Percentiles rank a stretch among this genome's conserved stretches.
phyloP scores from a whole-genome alignment of 2,888 invertebrate species.

The Torymus auratus region DNA sequence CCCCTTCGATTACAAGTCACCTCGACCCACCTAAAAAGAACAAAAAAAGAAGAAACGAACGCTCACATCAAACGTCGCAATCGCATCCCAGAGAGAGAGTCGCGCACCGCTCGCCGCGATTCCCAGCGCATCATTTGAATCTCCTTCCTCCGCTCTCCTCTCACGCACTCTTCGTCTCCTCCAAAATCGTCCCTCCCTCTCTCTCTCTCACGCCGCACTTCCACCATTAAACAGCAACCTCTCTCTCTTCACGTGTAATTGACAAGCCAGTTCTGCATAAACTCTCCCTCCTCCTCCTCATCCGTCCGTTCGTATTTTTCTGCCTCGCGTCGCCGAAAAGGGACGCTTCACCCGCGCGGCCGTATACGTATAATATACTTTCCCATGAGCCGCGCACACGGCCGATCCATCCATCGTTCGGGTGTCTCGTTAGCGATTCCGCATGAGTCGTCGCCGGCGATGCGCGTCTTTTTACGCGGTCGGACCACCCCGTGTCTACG shows the following conservation, averaged over 20 bases:
- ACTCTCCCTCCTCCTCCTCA: slow-evolving; percentile 10
- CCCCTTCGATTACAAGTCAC: no score
- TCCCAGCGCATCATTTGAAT: no score
- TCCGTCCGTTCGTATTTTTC: background rate
- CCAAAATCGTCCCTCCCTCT: no score
- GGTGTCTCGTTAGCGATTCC: slow-evolving; percentile 66
- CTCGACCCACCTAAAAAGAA: no score
- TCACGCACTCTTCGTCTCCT: no score
- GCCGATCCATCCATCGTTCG: slow-evolving; percentile 71
- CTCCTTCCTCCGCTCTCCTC: no score
- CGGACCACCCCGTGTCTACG: slow-evolving; percentile 64
- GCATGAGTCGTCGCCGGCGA: slow-evolving; percentile 55
- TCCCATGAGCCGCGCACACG: slow-evolving; percentile 31
- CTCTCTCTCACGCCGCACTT: no score
- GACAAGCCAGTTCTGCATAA: slow-evolving; percentile 24
- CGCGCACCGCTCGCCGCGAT: no score
- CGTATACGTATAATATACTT: slow-evolving; percentile 28
- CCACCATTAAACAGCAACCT: no score
- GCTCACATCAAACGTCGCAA: no score
- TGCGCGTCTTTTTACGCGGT: slow-evolving; percentile 45
- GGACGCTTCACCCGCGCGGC: slow-evolving; percentile 1
- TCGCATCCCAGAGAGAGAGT: no score
- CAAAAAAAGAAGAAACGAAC: no score
- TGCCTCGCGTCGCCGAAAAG: slow-evolving; percentile 17
- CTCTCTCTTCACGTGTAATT: background rate